phyloP scores from a whole-genome alignment of 2,797 vertebrate species.

The Petrocephalus schoutedeni region DNA sequence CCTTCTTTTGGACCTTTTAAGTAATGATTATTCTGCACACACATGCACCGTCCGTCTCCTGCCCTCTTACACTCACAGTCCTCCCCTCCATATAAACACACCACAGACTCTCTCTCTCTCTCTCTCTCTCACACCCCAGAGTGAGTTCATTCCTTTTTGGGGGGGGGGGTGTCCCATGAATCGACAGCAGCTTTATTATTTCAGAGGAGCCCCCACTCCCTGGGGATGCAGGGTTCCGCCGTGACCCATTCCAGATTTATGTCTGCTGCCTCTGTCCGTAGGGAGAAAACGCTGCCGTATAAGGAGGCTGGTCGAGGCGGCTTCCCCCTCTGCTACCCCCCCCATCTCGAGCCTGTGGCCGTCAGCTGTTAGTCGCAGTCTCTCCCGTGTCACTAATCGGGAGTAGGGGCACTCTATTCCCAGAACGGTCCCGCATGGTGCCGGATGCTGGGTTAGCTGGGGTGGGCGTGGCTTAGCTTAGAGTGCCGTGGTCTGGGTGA shows the following conservation, averaged over 20 bases:
- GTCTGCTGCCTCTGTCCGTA: constrained; percentile 39
- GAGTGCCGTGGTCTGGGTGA: neutral
- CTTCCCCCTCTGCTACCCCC: neutral
- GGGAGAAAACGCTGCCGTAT: constrained; percentile 73
- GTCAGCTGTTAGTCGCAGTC: neutral
- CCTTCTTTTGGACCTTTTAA: neutral
- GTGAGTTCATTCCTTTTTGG: neutral
- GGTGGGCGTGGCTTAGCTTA: neutral
- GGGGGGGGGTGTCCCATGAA: neutral
- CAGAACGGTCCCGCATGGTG: neutral
- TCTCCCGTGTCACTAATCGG: neutral
- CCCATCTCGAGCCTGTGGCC: neutral
- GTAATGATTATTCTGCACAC: neutral
- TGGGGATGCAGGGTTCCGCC: neutral
- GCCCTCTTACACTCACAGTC: neutral
- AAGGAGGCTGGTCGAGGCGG: constrained; percentile 69
- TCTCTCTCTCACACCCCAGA: neutral
- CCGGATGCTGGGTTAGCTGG: neutral
- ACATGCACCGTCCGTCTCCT: neutral
- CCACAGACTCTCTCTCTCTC: neutral
- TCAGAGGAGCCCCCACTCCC: neutral
- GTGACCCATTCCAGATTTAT: constrained; percentile 32
- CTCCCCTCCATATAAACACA: neutral
- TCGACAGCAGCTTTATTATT: neutral
- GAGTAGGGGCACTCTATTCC: neutral